phyloP scores from a whole-genome alignment of 2,797 vertebrate genomes.

The Anguilla pacifica region DNA sequence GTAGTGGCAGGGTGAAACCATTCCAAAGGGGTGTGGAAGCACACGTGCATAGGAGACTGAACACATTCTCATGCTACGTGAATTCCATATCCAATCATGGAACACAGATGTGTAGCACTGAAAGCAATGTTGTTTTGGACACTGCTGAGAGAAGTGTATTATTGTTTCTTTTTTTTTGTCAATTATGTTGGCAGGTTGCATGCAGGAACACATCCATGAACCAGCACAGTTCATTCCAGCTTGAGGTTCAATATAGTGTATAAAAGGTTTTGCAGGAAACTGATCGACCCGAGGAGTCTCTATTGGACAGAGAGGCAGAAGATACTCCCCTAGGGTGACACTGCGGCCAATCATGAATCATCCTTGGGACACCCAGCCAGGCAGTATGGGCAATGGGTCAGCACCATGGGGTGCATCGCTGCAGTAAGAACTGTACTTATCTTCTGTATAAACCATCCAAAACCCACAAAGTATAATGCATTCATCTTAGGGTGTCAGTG shows the following conservation, averaged over 20 bases:
- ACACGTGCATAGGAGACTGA: neutral
- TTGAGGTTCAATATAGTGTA: neutral
- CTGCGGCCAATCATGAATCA: no score
- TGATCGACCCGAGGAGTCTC: no score
- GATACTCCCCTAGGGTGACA: no score
- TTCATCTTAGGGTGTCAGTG: no score
- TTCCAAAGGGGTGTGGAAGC: slow-evolving; percentile 56
- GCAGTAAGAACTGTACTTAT: no score
- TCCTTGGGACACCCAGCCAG: no score
- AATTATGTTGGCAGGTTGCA: neutral
- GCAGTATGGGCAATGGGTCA: no score
- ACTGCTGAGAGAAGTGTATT: neutral
- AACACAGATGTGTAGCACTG: neutral
- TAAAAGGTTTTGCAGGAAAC: neutral
- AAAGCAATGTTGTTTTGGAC: neutral
- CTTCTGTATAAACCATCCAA: no score
- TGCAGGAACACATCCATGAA: neutral
- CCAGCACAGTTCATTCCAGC: neutral
- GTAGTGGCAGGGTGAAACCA: slow-evolving; percentile 60
- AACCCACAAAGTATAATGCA: no score
- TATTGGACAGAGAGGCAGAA: no score
- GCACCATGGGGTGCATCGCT: no score
- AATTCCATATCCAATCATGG: neutral
- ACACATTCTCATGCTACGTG: slow-evolving; percentile 23
- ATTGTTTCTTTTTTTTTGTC: neutral